phyloP scores from a whole-genome alignment of 2,888 invertebrate genomes.

The Ochropacha duplaris region DNA sequence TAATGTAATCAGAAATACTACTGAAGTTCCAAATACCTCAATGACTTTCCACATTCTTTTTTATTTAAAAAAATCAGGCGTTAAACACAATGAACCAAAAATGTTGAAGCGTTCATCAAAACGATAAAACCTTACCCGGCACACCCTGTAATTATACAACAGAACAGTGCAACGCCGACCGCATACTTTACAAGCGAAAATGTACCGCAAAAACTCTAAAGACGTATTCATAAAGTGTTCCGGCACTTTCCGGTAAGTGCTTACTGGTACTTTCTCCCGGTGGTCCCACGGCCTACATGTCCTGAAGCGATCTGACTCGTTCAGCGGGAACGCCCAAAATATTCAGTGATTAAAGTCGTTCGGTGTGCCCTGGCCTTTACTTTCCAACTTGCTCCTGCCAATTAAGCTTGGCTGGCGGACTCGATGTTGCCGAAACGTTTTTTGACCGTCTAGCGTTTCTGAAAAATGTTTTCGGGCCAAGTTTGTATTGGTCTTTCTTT shows the following conservation, averaged over 20 bases:
- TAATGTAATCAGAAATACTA: too few relatives aligned
- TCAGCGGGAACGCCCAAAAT: slow-evolving; percentile 75
- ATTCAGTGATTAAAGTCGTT: slow-evolving; percentile 70
- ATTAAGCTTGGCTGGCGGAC: slow-evolving; percentile 46
- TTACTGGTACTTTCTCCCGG: slow-evolving; percentile 68
- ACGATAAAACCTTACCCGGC: slow-evolving; percentile 43
- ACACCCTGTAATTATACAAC: slow-evolving; percentile 59
- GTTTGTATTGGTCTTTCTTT: background rate
- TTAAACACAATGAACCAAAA: slow-evolving; percentile 1
- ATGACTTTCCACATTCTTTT: background rate
- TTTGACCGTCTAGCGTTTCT: slow-evolving; percentile 31
- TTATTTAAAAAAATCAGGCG: background rate
- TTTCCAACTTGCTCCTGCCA: slow-evolving; percentile 65
- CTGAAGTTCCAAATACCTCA: background rate
- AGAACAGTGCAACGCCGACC: slow-evolving; percentile 37
- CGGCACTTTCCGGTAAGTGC: slow-evolving; percentile 47
- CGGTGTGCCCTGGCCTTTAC: slow-evolving; percentile 60
- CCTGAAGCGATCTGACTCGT: slow-evolving; percentile 52
- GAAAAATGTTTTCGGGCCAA: background rate
- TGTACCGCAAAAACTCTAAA: slow-evolving; percentile 58
- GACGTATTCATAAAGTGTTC: slow-evolving; percentile 57
- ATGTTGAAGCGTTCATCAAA: slow-evolving; percentile 21
- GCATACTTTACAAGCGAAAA: slow-evolving; percentile 60
- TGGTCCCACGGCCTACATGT: slow-evolving; percentile 75
- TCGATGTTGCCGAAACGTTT: slow-evolving; percentile 32